Evolutionary conservation across 1,140 invertebrate genomes (phyloP), one percentile per base, ranked within the genome.

Genomic region (Bilobella aurantiaca): DNA sequence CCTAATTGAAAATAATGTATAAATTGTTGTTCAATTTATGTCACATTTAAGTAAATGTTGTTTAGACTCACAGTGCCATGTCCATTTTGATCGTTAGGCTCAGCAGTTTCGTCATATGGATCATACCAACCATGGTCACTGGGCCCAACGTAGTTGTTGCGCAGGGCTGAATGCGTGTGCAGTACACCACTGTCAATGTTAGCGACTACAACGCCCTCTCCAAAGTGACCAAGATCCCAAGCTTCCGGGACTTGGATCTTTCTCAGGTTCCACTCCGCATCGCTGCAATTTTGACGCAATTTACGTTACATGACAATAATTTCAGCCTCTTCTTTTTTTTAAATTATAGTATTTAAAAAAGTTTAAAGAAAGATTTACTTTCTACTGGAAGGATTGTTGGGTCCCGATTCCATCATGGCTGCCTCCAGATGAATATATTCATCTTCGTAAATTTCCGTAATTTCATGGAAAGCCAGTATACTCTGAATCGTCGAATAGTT

Each of bases 381-480:
- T n/a, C n/a, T n/a, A 42, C 34, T 42, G 34, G 34, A 12, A 42
- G 8, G n/a, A n/a, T 42, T 42, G 8, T 42, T 42, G 18, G 18
- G 8, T 18, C 34, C 18, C 18, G 34, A 42, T 18, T 18, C 34
- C 8, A 42, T 8, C 18, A 12, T 42, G 25, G 16, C 23, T 16
- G 58, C 18, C 2, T 53, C 59, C 18, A 66, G n/a, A 2, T 29
- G 16, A 23, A 66, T 25, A 3, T 32, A 12, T 3, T 27, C 31
- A 14, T 66, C 64, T 47, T 66, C 42, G n/a, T n/a, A 27, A 25
- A 66, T 66, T 32, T 62, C 46, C 2, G 2, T 5, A 5, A 66
- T 49, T 49, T 61, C 58, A 2, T 58, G 21, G 25, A 66, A 30
- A 3, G 1, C 28, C 8, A 34, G 25, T 29, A 66, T 37, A 53